phyloP scores from a whole-genome alignment of 1,140 invertebrate genomes.

The Nomia melanderi region DNA sequence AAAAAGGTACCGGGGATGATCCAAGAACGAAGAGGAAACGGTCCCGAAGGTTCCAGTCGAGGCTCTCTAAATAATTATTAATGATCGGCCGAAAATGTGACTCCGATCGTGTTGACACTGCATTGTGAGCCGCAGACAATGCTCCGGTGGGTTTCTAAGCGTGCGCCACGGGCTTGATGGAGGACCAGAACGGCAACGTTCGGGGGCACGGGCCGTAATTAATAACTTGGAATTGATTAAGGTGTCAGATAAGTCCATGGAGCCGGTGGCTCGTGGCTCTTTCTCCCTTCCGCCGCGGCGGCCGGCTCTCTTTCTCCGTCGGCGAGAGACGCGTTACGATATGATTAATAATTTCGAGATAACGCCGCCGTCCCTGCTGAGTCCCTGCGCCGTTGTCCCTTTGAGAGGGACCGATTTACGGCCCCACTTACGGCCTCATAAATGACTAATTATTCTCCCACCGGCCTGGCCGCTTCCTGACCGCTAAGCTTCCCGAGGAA shows the following conservation, averaged over 20 bases:
- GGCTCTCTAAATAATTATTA: slow-evolving; percentile 76
- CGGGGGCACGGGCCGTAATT: slow-evolving; percentile 73
- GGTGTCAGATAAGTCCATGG: slow-evolving; percentile 78
- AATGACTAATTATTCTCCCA: slow-evolving; percentile 77
- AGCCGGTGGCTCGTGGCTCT: slow-evolving; percentile 54
- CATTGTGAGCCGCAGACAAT: slow-evolving; percentile 76
- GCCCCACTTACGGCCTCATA: slow-evolving; percentile 77
- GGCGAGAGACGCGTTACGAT: slow-evolving; percentile 70
- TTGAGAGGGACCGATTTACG: slow-evolving; percentile 73
- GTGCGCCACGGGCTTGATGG: slow-evolving; percentile 38
- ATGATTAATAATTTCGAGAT: slow-evolving; percentile 80
- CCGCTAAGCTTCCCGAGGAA: not conserved
- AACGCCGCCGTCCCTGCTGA: slow-evolving; percentile 68
- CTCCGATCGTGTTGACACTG: slow-evolving; percentile 75
- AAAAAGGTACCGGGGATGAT: not conserved
- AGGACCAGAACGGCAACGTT: slow-evolving; percentile 53
- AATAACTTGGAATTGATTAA: slow-evolving; percentile 80
- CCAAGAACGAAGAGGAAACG: not conserved
- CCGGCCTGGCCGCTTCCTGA: slow-evolving; percentile 23
- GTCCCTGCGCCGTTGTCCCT: slow-evolving; percentile 65
- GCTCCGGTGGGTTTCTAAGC: slow-evolving; percentile 61
- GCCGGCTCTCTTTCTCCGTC: slow-evolving; percentile 58
- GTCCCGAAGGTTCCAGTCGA: not conserved
- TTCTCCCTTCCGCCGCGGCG: slow-evolving; percentile 39
- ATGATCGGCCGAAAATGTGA: slow-evolving; percentile 72